A percentile compares a stretch with the other conserved stretches of the same genome.
Evolutionary conservation across 2,888 invertebrate genomes (phyloP).

Genomic region (Macrophya annulata): DNA sequence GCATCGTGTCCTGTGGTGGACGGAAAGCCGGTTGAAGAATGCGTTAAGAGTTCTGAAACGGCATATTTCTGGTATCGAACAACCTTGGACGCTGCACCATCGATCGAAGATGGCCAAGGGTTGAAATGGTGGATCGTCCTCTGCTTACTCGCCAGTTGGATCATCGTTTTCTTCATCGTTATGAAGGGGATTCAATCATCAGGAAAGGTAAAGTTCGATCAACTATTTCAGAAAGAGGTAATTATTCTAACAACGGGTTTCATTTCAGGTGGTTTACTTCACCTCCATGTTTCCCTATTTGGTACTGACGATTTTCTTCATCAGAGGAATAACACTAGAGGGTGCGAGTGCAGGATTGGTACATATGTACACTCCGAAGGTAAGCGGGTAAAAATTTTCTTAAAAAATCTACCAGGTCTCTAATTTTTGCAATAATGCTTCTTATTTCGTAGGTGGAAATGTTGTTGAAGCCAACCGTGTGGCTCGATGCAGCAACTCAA

Average conservation of each 20-base stretch:
- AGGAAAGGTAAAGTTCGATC: conserved; percentile 87
- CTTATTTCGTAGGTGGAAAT: conserved; percentile 88
- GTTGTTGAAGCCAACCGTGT: conserved; percentile 92
- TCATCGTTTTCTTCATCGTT: conserved; percentile 95
- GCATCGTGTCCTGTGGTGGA: conserved; percentile 88
- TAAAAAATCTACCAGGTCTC: not conserved
- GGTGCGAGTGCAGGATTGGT: conserved; percentile 93
- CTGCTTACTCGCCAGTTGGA: conserved; percentile 93
- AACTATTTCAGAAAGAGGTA: not conserved
- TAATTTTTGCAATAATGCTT: not conserved
- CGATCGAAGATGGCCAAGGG: conserved; percentile 91
- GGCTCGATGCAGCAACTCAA: conserved; percentile 98
- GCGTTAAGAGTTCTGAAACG: conserved; percentile 92
- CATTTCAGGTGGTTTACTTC: conserved; percentile 93
- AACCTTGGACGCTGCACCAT: conserved; percentile 93
- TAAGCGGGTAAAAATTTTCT: conserved; percentile 75
- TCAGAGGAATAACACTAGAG: conserved; percentile 92
- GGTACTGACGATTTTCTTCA: conserved; percentile 96
- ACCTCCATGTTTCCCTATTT: conserved; percentile 97
- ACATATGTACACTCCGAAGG: conserved; percentile 97
- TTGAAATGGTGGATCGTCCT: conserved; percentile 97
- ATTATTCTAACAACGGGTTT: not conserved
- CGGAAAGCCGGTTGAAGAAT: conserved; percentile 87
- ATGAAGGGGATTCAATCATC: conserved; percentile 98
- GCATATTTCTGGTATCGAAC: conserved; percentile 96